Base-by-base conservation (phyloP, 1,140 invertebrate species). In the Sesamia nonagrioides region DNA sequence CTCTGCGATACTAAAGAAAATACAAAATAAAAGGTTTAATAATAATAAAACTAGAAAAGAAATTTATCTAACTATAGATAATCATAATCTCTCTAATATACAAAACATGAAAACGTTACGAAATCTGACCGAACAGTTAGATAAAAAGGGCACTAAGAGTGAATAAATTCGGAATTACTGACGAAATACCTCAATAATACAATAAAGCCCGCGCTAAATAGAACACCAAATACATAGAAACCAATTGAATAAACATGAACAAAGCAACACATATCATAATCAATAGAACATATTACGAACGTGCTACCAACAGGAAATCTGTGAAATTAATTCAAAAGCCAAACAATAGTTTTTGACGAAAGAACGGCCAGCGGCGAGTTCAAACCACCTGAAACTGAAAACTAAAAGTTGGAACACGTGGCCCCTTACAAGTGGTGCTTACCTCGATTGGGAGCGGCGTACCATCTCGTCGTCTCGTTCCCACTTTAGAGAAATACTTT, bases 391-490 rank as follows among this genome's bases (percentile, higher is more conserved):
- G 86, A 87, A 87, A 83, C 75, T 80, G 82, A 80, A 87, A 90
- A 84, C 83, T 81, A 84, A 87, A 87, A 88, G 84, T 89, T 88
- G 79, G 81, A 92, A 84, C 92, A 94, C 92, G 92, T 93, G 92
- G 87, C 88, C 80, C 13, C 17, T 60, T 79, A 85, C 83, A 86
- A 91, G 88, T 85, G 86, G 87, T 89, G 93, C 92, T 93, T 90
- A 94, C 92, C 92, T 92, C 89, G 84, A 54, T 66, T 85, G 86
- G 85, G 74, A 89, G 88, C 90, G 88, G 78, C 81, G 89, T 81
- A 82, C 83, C 93, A 94, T 94, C 80, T 58, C 85, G 81, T 76
- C 86, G 88, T 91, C 92, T 93, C 93, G 92, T 93, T 94, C 89
- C 93, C 92, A 93, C 92, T 94, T 93, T 92, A 88, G 84, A 92